Base-by-base conservation (phyloP, 2,113 vertebrate genomes). In the Dolichallabes microphthalmus region DNA sequence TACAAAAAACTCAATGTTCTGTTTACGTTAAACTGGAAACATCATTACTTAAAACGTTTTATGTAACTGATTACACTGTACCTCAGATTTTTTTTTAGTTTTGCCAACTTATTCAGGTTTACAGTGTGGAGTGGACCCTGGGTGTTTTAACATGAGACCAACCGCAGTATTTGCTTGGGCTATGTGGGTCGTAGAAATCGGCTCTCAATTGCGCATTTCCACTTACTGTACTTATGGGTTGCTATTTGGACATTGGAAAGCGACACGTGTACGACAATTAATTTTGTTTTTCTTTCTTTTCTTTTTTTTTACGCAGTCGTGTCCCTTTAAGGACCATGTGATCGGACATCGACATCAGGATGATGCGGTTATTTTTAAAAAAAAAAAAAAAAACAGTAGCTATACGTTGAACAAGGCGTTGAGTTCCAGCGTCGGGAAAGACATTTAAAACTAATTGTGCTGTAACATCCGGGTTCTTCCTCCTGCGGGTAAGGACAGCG, bases 311-410 rank as follows among this genome's bases (percentile, higher is more conserved):
- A 27, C 22, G 5, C 53, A 58, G 32, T 63, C 57, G 58, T 84
- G 84, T 58, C 88, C 77, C 88, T 89, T 89, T 89, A 89, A 89
- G 87, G 87, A 71, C 69, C 86, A 88, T 89, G 88, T 88, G 85
- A 89, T 87, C 86, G 75, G 80, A 83, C 79, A 71, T 32, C 68
- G 78, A 77, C 75, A 39, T 77, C 13, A 53, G 39, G 88, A 82
- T 87, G 88, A 86, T 89, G 88, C 84, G 50, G 82, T 86, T 84
- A 83, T 83, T 45, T 45, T n/a, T n/a, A n/a, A 45, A 45, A 45
- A 45, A 45, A 45, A 7, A 45, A 8, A 45, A 8, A 45, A 68
- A 75, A 84, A 80, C 83, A 84, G 73, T 61, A 22, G 69, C 52
- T 50, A 30, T 63, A n/a, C 79, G 66, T 45, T 75, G 73, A 68